Evolutionary conservation across 2,888 invertebrate genomes (phyloP), one percentile per base, ranked within the genome.

Genomic region (Drosophila lutescens): DNA sequence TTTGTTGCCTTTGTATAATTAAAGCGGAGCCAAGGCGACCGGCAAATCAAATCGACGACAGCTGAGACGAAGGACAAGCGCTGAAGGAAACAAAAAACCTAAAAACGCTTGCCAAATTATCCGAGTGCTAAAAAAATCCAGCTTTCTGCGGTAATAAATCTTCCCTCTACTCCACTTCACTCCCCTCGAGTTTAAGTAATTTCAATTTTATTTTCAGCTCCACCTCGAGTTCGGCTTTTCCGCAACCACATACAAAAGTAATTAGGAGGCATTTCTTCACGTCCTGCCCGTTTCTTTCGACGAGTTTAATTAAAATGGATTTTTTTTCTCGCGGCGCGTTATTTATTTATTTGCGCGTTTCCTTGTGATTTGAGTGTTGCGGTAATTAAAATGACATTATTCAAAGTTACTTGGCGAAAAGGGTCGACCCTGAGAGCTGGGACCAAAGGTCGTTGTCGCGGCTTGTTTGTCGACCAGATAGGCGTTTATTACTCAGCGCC

Each of bases 311-410:
- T 82, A 83, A 83, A 80, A 83, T 75, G 59, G 76, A 74, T 74
- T 69, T 66, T 56, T 68, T 71, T 69, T 23, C 56, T 6, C n/a
- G 55, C n/a, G 26, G 38, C 54, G 54, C 68, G 40, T 30, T 55
- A 49, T 69, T 63, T 63, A 49, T 74, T 68, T 66, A 43, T 61
- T 70, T 67, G 55, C 56, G 26, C 49, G 43, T 44, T 63, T 55
- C 46, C 34, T 63, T 57, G 50, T 51, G 54, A 58, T 66, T 65
- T 58, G 65, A 78, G 77, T 80, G 77, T 76, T 76, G 80, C 66
- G 80, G 88, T 87, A 87, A 89, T 87, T 86, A 87, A 87, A 87
- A 89, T 76, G 88, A 87, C 86, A 87, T 87, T 87, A 89, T 80
- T 88, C 81, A 86, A 81, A 79, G 75, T 68, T 68, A 77, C 85